Conservation (phyloP, 37 sponge, comb jelly and placozoan species). For the Cliona cf. orientalis region DNA sequence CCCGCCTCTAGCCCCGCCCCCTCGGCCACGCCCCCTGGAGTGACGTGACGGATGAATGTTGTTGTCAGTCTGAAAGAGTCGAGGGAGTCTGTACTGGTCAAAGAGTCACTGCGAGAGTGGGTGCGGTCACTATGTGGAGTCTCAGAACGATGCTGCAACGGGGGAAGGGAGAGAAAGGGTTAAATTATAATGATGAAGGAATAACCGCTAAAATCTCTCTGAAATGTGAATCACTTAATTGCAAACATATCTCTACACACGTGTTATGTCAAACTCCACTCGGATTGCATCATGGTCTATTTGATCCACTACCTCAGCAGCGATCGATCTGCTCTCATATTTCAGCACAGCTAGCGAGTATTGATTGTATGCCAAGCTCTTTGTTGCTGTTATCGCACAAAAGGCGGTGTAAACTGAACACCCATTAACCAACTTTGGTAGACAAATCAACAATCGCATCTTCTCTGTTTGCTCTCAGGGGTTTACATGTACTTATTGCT, state of each 20-base stretch:
- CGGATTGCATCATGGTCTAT: too few relatives aligned
- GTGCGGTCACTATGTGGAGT: constrained; percentile 5
- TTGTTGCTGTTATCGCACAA: too few relatives aligned
- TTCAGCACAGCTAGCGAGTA: too few relatives aligned
- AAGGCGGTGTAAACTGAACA: too few relatives aligned
- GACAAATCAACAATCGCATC: too few relatives aligned
- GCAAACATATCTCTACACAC: not conserved
- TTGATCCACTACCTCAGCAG: too few relatives aligned
- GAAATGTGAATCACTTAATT: constrained; percentile 2
- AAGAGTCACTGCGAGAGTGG: constrained; percentile 28
- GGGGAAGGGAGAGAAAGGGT: not conserved
- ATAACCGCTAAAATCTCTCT: not conserved
- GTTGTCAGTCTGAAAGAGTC: constrained; percentile 60
- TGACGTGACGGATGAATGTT: constrained; percentile 53
- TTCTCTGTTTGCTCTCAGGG: too few relatives aligned
- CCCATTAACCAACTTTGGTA: too few relatives aligned
- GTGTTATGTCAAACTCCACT: too few relatives aligned
- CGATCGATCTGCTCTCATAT: too few relatives aligned
- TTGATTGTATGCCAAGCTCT: too few relatives aligned
- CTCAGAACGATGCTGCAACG: constrained; percentile 15
- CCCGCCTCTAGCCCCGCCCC: constrained; percentile 58
- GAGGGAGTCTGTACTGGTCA: constrained; percentile 20
- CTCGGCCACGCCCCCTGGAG: constrained; percentile 46
- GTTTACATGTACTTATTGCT: not conserved
- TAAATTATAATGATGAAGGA: not conserved